These are phyloP conservation scores for Mimachlamys varia DNA, from an alignment of 2,888 invertebrate genomes.

Conservation along the genomic window DNA sequence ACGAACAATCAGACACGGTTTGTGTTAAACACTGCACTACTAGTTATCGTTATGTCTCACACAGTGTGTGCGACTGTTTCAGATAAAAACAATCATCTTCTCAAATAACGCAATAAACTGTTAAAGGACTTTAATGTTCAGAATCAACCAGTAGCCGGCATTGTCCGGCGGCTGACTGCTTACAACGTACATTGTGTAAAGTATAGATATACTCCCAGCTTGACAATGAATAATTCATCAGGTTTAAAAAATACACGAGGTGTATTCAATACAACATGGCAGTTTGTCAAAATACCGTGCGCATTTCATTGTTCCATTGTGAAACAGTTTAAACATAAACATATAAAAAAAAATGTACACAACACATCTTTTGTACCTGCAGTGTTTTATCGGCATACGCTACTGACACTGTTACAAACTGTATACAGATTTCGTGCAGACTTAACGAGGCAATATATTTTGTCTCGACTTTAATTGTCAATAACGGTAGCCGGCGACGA, in stretches of 20 bases:
- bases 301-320: not conserved
- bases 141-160: not conserved
- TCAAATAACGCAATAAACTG: slow-evolving; percentile 2
- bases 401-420: not conserved
- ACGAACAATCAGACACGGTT: not conserved
- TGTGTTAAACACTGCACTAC: not conserved
- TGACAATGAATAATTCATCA: not conserved
- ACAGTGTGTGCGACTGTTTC: not conserved
- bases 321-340: not conserved
- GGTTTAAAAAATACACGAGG: not conserved
- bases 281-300: not conserved
- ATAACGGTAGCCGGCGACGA: not conserved
- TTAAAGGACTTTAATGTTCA: not conserved
- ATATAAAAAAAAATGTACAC: slow-evolving; percentile 20
- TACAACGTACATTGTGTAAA: not conserved
- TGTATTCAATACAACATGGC: not conserved
- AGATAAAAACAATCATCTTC: not conserved
- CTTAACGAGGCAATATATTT: not conserved
- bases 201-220: not conserved
- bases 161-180: not conserved
- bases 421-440: not conserved
- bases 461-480: not conserved
- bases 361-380: not conserved
- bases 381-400: not conserved
- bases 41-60: not conserved